Percentiles rank a stretch among this genome's conserved stretches.
Conservation (phyloP, 2,113 vertebrate genomes). For the Sturnus vulgaris region DNA sequence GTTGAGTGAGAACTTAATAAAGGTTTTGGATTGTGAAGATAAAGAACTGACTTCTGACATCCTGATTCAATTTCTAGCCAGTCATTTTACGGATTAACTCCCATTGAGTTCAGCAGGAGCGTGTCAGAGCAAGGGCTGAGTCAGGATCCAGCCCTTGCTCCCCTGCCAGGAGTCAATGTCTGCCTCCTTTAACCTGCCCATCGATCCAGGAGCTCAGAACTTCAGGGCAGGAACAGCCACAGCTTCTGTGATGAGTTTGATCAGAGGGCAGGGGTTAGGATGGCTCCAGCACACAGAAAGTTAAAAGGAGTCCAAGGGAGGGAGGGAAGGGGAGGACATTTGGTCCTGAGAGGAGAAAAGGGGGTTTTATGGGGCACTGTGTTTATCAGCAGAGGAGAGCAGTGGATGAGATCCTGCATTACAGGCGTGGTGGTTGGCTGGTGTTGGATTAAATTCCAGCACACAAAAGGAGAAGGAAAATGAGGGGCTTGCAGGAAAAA, state of each 20-base stretch:
- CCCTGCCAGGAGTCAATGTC: not conserved
- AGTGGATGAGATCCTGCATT: not conserved
- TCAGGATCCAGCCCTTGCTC: not conserved
- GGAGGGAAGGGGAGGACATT: not conserved
- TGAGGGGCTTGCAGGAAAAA: too few species aligned
- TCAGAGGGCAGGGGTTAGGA: not conserved
- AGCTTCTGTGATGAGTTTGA: not conserved
- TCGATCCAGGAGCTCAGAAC: not conserved
- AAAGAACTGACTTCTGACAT: slow-evolving; percentile 54
- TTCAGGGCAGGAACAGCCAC: not conserved
- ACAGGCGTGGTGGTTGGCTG: fast-evolving
- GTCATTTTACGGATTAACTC: slow-evolving; percentile 30
- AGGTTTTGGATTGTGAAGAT: slow-evolving; percentile 47
- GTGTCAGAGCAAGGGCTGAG: not conserved
- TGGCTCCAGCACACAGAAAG: not conserved
- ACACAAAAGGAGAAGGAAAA: not conserved
- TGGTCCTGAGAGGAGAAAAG: not conserved
- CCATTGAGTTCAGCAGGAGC: slow-evolving; percentile 15
- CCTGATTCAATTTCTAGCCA: slow-evolving; percentile 40
- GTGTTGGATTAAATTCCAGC: not conserved
- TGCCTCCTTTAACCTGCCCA: not conserved
- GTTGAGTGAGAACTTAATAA: slow-evolving; percentile 57
- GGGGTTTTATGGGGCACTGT: not conserved
- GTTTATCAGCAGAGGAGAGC: not conserved
- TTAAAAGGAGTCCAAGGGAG: not conserved